A percentile compares a stretch with the other conserved stretches of the same genome.
Evolutionary conservation across 2,888 invertebrate species (phyloP).

Genomic region (Nyleta sp.): DNA sequence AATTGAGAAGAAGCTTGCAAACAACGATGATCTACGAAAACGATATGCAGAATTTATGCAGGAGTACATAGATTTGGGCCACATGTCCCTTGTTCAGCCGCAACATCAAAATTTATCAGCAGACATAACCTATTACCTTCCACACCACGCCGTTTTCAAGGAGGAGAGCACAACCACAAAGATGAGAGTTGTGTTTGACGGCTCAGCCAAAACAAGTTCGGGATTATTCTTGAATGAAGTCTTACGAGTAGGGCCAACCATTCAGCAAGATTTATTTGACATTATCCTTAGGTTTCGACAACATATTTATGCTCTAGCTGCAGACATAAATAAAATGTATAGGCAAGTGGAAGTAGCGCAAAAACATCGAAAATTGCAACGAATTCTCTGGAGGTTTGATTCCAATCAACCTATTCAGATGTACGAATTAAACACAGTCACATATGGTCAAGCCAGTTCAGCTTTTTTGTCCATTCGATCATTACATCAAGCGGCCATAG

Average conservation of each 20-base stretch:
- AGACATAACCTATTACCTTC: background rate
- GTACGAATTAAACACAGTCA: conserved; percentile 5
- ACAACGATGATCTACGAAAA: conserved; percentile 24
- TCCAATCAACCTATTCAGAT: background rate
- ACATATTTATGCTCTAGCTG: background rate
- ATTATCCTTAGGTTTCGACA: background rate
- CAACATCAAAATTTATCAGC: background rate
- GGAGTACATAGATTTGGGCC: conserved; percentile 39
- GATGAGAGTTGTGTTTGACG: background rate
- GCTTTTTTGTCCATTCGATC: conserved; percentile 2
- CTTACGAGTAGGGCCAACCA: background rate
- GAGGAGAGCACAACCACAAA: background rate
- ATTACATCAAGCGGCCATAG: background rate
- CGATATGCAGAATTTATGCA: conserved; percentile 32
- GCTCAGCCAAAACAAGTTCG: background rate
- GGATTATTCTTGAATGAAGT: background rate
- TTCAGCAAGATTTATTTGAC: background rate
- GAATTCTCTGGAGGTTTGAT: conserved; percentile 8
- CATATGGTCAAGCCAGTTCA: conserved; percentile 6
- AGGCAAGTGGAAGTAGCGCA: background rate
- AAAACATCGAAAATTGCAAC: background rate
- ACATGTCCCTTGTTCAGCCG: conserved; percentile 22
- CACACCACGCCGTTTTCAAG: background rate
- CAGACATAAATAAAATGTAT: conserved; percentile 2
- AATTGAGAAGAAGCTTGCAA: conserved; percentile 32